Base-by-base conservation (phyloP, 2,888 invertebrate genomes). In the Hypercompe scribonia region DNA sequence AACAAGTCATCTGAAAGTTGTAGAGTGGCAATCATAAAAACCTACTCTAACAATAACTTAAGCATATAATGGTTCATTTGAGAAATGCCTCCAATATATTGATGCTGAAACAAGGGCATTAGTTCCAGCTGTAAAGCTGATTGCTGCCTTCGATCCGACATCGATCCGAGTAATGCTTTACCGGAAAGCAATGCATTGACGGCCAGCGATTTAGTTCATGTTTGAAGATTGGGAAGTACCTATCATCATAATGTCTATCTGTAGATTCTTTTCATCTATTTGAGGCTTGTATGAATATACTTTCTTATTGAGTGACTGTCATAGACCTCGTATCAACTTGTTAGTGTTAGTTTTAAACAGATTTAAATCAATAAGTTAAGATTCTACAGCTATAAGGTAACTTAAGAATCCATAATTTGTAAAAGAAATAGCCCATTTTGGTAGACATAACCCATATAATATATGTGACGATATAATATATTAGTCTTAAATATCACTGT, bases 141-240 rank as follows among this genome's bases (percentile, higher is more conserved):
- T 92, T 91, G 90, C 90, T 82, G 78, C 83, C 85, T 92, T 91
- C 93, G 91, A 93, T 93, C 91, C 89, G 92, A 93, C 92, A 91
- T 93, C 93, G 92, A 93, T 93, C 92, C 89, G 78, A 78, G 87
- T 90, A 90, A 90, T 89, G 87, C 81, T 81, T 81, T 84, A 76
- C 36, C 46, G 0, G 11, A 58, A 67, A 67, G 21, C 24, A 39
- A 77, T 72, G 58, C 34, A 70, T 28, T 65, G 28, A 63, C n/a
- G 50, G 18, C 11, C 2, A 72, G 75, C 75, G 75, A 69, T 71
- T 64, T 15, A 65, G 2, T 33, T 21, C 28, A 58, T 28, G 13
- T 28, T 13, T 0, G 13, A 13, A 33, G 18, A 21, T 33, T n/a
- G 2, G n/a, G 36, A 34, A 18, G 7, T 65, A 10, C 15, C 13